These are phyloP conservation scores for Nylanderia fulva DNA, from an alignment of 1,140 invertebrate genomes.

Conservation along the genomic window DNA sequence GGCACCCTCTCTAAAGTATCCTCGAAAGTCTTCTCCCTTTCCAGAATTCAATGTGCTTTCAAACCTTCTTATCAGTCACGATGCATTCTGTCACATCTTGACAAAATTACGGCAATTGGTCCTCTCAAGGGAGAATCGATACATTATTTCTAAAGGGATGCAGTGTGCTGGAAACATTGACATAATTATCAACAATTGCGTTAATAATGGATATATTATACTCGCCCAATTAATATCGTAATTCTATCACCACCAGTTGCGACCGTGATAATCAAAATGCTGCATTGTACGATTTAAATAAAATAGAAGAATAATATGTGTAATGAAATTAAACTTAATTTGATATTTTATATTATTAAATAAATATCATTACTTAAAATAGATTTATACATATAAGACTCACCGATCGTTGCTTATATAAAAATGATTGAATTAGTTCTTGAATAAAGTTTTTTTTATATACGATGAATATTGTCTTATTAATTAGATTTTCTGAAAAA, in stretches of 20 bases:
- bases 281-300: not conserved
- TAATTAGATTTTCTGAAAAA: not conserved
- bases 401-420: conserved; percentile 6
- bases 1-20: conserved; percentile 20
- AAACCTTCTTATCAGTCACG: conserved; percentile 2
- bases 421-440: not conserved
- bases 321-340: not conserved
- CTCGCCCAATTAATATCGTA: conserved; percentile 35
- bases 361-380: not conserved
- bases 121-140: conserved; percentile 2
- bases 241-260: conserved; percentile 16
- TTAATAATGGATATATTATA: conserved; percentile 43
- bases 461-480: not conserved
- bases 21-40: conserved; percentile 15
- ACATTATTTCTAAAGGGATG: conserved; percentile 14
- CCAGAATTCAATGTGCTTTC: conserved; percentile 14
- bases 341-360: not conserved
- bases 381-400: not conserved
- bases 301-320: conserved; percentile 4
- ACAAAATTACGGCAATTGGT: conserved; percentile 20
- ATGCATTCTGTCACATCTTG: not conserved
- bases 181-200: conserved; percentile 40
- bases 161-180: conserved; percentile 28
- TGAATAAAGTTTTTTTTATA: not conserved
- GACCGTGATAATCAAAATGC: conserved; percentile 22